Evolutionary conservation across 2,888 invertebrate species (phyloP), one percentile per base, ranked within the genome.

Genomic region (Sepioteuthis lessoniana): DNA sequence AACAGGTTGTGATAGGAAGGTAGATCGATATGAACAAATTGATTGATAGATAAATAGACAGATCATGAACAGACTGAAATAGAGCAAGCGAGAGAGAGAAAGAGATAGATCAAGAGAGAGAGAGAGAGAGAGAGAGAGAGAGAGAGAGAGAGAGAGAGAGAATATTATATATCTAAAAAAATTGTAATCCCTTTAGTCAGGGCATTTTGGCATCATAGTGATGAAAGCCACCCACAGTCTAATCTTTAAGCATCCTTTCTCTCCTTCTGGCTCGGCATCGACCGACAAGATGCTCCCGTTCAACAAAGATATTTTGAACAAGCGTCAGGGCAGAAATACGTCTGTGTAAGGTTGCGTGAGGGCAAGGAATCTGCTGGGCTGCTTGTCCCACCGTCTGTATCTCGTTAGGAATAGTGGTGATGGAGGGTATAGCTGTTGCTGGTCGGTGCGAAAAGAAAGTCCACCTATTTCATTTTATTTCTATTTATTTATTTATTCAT

Each of bases 271-370:
- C 25, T 35, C 31, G 10, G 28, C 28, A 35, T 35, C 76, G n/a
- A 19, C 76, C n/a, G n/a, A 76, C 35, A 76, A 76, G n/a, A n/a
- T 76, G n/a, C n/a, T 76, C 76, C 76, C 76, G n/a, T 76, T 76
- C n/a, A 76, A 76, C n/a, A 76, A 76, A 76, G 76, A 76, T 76
- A 76, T 76, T 76, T 76, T 35, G n/a, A 76, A 76, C 76, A 76
- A 76, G 76, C 35, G 76, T 76, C 76, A 76, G 76, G 16, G 76
- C 76, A 76, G n/a, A 19, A n/a, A 76, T n/a, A n/a, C n/a, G n/a
- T 76, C 16, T 19, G n/a, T 76, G 76, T 76, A 76, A 76, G 76
- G 76, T 76, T 76, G 76, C 76, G 76, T 13, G 19, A 76, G n/a
- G 76, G 76, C n/a, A 76, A n/a, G 76, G 16, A 19, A n/a, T 13